These are phyloP conservation scores for Solenodon paradoxus DNA, from an alignment of 2,113 vertebrate species.

Conservation along the genomic window DNA sequence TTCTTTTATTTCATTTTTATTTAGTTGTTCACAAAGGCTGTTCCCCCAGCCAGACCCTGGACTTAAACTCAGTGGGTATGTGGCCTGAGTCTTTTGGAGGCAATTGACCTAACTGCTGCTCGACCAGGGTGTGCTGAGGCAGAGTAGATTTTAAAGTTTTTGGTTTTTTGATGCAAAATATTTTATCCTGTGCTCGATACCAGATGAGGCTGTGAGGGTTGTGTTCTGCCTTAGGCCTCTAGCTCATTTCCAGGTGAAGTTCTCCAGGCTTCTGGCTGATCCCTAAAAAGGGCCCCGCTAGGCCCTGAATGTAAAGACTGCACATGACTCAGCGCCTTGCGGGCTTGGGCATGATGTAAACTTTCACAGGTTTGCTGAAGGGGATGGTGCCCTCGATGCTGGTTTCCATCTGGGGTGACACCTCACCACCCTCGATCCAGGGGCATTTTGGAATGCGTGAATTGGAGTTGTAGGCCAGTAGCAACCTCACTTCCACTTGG, in stretches of 20 bases:
- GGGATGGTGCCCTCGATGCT: constrained; percentile 94
- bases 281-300: not conserved
- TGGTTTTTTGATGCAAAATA: constrained; percentile 49
- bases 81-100: too few relatives aligned
- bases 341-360: constrained; percentile 97
- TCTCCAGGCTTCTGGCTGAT: not conserved
- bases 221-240: not conserved
- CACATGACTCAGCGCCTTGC: constrained; percentile 85
- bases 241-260: not conserved
- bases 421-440: constrained; percentile 88
- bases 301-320: not conserved
- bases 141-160: not conserved
- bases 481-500: constrained; percentile 93
- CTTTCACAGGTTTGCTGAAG: constrained; percentile 95
- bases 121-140: too few relatives aligned
- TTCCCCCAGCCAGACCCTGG: too few relatives aligned
- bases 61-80: too few relatives aligned
- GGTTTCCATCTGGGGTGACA: constrained; percentile 81
- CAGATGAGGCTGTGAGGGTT: not conserved
- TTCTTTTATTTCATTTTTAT: too few relatives aligned
- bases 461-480: constrained; percentile 91
- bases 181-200: not conserved
- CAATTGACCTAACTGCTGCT: too few relatives aligned
- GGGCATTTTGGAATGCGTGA: constrained; percentile 78
- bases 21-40: too few relatives aligned